These are phyloP conservation scores for Episyrphus balteatus DNA, from an alignment of 1,140 invertebrate genomes.

Conservation along the genomic window DNA sequence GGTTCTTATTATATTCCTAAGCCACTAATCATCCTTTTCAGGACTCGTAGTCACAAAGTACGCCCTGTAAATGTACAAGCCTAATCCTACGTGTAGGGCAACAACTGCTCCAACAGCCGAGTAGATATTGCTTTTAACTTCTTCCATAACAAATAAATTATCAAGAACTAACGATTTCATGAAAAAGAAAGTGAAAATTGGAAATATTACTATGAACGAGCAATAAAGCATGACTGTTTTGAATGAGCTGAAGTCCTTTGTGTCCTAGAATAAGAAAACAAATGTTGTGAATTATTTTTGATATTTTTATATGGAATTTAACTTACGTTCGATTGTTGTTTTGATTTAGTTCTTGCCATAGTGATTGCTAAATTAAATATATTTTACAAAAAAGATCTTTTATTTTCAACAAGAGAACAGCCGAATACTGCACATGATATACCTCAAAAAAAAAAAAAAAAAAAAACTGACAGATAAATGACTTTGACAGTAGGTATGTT, in stretches of 20 bases:
- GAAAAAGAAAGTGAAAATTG: conserved; percentile 48
- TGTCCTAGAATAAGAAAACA: conserved; percentile 16
- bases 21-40: conserved; percentile 4
- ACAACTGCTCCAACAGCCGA: conserved; percentile 59
- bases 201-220: conserved; percentile 49
- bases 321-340: too few relatives aligned
- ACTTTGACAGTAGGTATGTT: too few relatives aligned
- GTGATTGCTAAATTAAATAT: too few relatives aligned
- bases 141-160: conserved; percentile 42
- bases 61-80: conserved; percentile 63
- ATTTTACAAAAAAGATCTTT: too few relatives aligned
- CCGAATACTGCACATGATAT: too few relatives aligned
- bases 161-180: conserved; percentile 48
- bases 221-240: conserved; percentile 51
- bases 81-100: conserved; percentile 58
- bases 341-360: too few relatives aligned
- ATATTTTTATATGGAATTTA: too few relatives aligned
- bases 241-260: conserved; percentile 46
- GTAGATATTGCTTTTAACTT: conserved; percentile 58
- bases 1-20: background rate
- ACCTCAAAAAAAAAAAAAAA: too few relatives aligned
- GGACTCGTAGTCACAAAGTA: conserved; percentile 42
- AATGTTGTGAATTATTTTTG: too few relatives aligned
- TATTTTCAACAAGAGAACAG: too few relatives aligned
- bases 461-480: too few relatives aligned